These are phyloP conservation scores for Sebastes flavidus DNA, from an alignment of 2,797 vertebrate species.

Conservation along the genomic window DNA sequence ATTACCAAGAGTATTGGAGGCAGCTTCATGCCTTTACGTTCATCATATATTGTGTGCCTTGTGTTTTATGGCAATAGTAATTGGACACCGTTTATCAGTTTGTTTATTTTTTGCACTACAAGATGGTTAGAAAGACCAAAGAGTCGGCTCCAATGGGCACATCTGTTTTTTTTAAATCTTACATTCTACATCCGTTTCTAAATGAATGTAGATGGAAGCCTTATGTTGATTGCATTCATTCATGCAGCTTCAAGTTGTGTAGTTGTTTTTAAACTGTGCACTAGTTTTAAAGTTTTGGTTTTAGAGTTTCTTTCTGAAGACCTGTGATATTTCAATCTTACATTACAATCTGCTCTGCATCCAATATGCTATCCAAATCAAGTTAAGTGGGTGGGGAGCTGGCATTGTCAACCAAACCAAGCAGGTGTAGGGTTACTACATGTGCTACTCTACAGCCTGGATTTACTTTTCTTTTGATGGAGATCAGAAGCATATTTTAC, in stretches of 20 bases:
- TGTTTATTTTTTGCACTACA: not conserved
- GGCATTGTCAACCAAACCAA: conserved; percentile 28
- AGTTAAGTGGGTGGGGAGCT: conserved; percentile 27
- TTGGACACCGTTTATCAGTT: not conserved
- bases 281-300: not conserved
- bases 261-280: not conserved
- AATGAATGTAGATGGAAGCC: not conserved
- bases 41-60: not conserved
- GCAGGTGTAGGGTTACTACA: conserved; percentile 26
- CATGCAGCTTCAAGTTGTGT: not conserved
- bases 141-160: not conserved
- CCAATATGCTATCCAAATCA: conserved; percentile 21
- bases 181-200: not conserved
- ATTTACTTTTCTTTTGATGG: not conserved
- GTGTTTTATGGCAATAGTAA: not conserved
- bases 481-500: not conserved
- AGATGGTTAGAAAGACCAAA: not conserved
- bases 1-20: not conserved
- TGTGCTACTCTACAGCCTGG: not conserved
- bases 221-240: not conserved
- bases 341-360: conserved; percentile 2
- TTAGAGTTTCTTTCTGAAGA: not conserved
- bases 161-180: not conserved
- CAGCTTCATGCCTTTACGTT: not conserved
- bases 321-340: conserved; percentile 4